Evolutionary conservation across 2,888 invertebrate genomes (phyloP).

Genomic region (Phaedon cochleariae): DNA sequence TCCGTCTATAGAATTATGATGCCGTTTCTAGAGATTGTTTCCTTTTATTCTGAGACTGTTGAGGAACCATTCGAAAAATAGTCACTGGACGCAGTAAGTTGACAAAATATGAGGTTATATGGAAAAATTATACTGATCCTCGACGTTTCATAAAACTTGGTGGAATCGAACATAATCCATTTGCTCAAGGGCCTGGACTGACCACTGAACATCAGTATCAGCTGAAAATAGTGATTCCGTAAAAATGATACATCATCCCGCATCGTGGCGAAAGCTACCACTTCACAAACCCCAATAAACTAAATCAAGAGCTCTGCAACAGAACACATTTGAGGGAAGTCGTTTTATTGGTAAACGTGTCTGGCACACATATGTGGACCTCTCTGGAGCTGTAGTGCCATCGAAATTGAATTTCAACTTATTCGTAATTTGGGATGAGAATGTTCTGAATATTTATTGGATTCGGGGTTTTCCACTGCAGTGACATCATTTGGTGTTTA

Average conservation of each 20-base stretch:
- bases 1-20: no score
- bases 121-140: no score
- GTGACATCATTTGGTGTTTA: background rate
- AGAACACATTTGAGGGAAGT: background rate
- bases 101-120: no score
- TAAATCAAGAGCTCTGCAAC: conserved; percentile 1
- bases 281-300: background rate
- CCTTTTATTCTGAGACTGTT: no score
- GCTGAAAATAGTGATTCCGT: background rate
- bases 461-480: background rate
- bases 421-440: background rate
- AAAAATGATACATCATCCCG: background rate
- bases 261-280: background rate
- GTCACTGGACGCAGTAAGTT: no score
- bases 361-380: background rate
- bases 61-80: no score
- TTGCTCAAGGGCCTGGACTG: background rate
- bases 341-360: background rate
- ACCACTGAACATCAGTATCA: background rate
- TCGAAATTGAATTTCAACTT: background rate
- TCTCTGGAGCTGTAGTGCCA: background rate
- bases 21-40: no score
- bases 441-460: background rate
- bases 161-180: background rate
- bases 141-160: no score